Evolutionary conservation across 2,888 invertebrate species (phyloP).

Genomic region (Philopedon plagiatum): DNA sequence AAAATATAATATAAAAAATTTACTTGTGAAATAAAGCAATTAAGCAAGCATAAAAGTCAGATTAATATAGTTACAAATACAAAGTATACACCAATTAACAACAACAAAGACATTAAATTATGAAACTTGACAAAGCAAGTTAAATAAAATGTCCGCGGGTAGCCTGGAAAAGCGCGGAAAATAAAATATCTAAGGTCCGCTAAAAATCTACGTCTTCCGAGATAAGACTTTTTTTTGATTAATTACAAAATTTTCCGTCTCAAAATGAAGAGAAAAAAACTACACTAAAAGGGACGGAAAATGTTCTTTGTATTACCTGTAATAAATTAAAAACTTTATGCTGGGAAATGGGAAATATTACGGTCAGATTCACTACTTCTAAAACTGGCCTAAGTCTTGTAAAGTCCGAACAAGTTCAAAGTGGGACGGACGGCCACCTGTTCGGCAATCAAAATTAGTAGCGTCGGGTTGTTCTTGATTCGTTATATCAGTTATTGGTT

Average conservation of each 20-base stretch:
- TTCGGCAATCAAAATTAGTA: too few species aligned
- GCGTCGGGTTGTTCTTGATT: too few species aligned
- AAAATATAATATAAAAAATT: too few species aligned
- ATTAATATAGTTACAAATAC: conserved; percentile 7
- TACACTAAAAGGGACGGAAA: background rate
- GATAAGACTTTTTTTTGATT: conserved; percentile 33
- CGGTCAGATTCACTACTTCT: too few species aligned
- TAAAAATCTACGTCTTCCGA: conserved; percentile 26
- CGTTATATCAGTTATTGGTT: too few species aligned
- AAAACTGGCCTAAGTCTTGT: too few species aligned
- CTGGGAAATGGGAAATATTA: background rate
- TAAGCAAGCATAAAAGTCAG: background rate
- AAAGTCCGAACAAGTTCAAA: too few species aligned
- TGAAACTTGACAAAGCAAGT: conserved; percentile 16
- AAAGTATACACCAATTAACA: conserved; percentile 7
- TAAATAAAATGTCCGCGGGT: conserved; percentile 25
- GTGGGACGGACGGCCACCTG: too few species aligned
- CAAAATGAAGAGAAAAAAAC: conserved; percentile 19
- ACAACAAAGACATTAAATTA: conserved; percentile 3
- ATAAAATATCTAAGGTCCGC: conserved; percentile 11
- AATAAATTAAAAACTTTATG: background rate
- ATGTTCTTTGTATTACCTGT: background rate
- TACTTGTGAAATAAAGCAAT: background rate
- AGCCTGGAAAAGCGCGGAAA: conserved; percentile 11
- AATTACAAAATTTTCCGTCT: conserved; percentile 18